Base-by-base conservation (phyloP, 2,113 vertebrate species). In the Poeciliopsis prolifica region DNA sequence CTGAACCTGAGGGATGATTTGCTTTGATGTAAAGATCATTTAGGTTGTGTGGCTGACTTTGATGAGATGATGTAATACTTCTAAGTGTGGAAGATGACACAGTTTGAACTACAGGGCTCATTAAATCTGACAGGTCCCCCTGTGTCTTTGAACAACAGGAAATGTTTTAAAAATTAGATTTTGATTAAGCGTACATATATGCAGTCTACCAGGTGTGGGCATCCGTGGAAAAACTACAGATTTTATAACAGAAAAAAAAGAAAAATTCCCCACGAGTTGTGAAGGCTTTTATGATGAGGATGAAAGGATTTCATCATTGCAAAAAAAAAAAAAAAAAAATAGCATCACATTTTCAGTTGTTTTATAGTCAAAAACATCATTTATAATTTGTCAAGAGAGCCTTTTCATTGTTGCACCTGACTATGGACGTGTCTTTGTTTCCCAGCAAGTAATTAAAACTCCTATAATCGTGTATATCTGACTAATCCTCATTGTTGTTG, bases 21-120 rank as follows among this genome's bases (percentile, higher is more conserved):
- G 33, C 74, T 84, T 81, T 82, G 77, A 82, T 74, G 63, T 61
- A 61, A 70, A 73, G 74, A 72, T 86, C 40, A 82, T 62, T 79
- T 64, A 51, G 68, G 64, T 79, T 60, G 72, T 33, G 31, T 12
- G 8, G 62, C 54, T 72, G 75, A 78, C 82, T 77, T 78, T 66
- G 74, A 74, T 3, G n/a, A 60, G 76, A 74, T 82, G 86, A 91
- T 81, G 81, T 75, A 83, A 87, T 70, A 33, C 81, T 77, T 86
- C 83, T 61, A 89, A 77, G 74, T 58, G 70, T 33, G 10, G 76
- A 73, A 60, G 54, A 61, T 80, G 75, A 76, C 58, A 66, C 4
- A 33, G 33, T 63, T 60, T 81, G 44, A 85, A 28, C 28, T 58
- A 33, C 40, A 9, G 31, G 13, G 68, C 65, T 86, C 62, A 76